Base-by-base conservation (phyloP, 2,888 invertebrate genomes). In the Yponomeuta cagnagella region DNA sequence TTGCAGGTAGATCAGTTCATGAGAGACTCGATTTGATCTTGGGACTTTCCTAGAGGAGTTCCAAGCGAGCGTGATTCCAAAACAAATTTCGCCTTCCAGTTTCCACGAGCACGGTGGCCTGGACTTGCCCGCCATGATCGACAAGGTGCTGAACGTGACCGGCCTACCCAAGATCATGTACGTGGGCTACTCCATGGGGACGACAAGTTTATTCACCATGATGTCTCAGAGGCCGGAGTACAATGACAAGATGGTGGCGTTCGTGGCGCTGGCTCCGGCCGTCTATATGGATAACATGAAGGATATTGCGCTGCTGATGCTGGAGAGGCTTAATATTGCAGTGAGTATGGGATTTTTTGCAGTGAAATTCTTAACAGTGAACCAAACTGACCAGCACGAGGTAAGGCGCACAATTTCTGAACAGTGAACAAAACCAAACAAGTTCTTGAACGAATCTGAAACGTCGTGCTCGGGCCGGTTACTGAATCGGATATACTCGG, bases 121-220 rank as follows among this genome's bases (percentile, higher is more conserved):
- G 75, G 94, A 94, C 77, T 76, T 93, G 0, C 93, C 94, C 2
- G 88, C 93, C 0, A 92, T 93, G 82, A 86, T 94, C 58, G 93
- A 94, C 77, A 83, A 86, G 67, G 85, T 94, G 1, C 78, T 92
- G 3, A 81, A 87, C 73, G 80, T 89, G 63, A 92, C 90, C 37
- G 81, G 91, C 72, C 73, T 91, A 71, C 67, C 80, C 1, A 87
- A 84, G 74, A n/a, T 92, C 63, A 77, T 93, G 74, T 94, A 92
- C 84, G 78, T 94, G 31, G 94, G 94, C 1, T 93, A 94, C 80
- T 94, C 94, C 1, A 90, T 94, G 87, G 94, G 94, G 1, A 89
- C 93, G 6, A 93, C 93, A 48, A 90, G 87, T 8, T 93, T 93
- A 75, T 92, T 94, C 82, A 92, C 93, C 72, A 93, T 93, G 87